Base-by-base conservation (phyloP, 2,797 vertebrate genomes). In the Dipus sagitta region DNA sequence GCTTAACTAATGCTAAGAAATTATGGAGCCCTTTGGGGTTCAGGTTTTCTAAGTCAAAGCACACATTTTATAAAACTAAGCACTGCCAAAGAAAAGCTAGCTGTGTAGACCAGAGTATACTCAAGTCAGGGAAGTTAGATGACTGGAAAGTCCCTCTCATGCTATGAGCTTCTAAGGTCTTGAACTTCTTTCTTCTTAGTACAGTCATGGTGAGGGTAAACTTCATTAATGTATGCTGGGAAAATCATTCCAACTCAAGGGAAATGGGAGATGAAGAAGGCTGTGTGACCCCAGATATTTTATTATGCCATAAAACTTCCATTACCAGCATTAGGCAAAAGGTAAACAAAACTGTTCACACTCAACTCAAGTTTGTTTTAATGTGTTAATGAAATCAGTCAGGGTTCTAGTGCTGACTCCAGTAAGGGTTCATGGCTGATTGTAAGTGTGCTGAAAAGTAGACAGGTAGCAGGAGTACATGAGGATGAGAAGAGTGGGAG, bases 151-250 rank as follows among this genome's bases (percentile, higher is more conserved):
- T 2, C 52, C 74, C n/a, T 68, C 83, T 23, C 9, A 12, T 2
- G n/a, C 0, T 0, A 26, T 24, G 17, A 54, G 72, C 17, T 30
- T 17, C 77, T 68, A 26, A 83, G 64, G n/a, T 75, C 13, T 88
- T 38, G 17, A 9, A 11, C 4, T 34, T 6, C 20, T 30, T 62
- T 26, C 23, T 54, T 17, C 79, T 67, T 32, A 79, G 76, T 26
- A 42, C 42, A 47, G n/a, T 64, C 34, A 18, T 1, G 5, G 6
- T 64, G n/a, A 83, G 80, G 28, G 13, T 13, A 76, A 18, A 15
- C 0, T 32, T 38, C 67, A 84, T 47, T 13, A 71, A 23, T 3
- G 30, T 26, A 54, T 0, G 32, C 7, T 0, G 28, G 54, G 20
- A 92, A 54, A 94, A 85, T 68, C 20, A 28, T 20, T 72, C 32